Evolutionary conservation across 1,140 invertebrate species (phyloP).

Genomic region (Ceratitis capitata): DNA sequence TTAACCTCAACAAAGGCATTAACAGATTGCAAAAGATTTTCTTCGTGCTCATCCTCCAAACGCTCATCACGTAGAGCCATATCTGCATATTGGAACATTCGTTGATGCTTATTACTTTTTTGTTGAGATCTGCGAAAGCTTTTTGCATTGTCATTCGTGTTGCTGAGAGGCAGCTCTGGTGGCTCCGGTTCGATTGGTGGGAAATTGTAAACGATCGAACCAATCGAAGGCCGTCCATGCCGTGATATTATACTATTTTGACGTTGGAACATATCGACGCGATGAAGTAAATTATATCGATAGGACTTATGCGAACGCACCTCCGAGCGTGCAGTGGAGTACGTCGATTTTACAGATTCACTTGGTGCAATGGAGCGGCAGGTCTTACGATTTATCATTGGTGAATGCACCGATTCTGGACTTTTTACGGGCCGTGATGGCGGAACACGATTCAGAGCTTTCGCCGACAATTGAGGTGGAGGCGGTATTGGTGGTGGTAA

Average conservation of each 20-base stretch:
- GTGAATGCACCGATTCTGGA: neutral
- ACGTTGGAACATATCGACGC: constrained; percentile 59
- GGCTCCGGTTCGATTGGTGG: constrained; percentile 58
- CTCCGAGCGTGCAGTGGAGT: constrained; percentile 48
- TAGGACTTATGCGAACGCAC: constrained; percentile 53
- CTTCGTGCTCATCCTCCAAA: constrained; percentile 52
- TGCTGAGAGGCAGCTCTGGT: constrained; percentile 38
- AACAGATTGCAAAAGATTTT: constrained; percentile 60
- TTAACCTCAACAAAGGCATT: constrained; percentile 60
- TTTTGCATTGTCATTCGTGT: neutral
- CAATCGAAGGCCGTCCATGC: constrained; percentile 50
- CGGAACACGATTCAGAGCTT: neutral
- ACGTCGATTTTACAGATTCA: constrained; percentile 53
- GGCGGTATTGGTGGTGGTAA: neutral
- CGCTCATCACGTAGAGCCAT: constrained; percentile 53
- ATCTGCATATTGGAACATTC: constrained; percentile 57
- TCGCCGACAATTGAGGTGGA: neutral
- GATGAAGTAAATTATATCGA: constrained; percentile 49
- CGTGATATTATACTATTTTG: constrained; percentile 56
- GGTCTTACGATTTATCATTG: constrained; percentile 24
- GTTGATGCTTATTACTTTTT: constrained; percentile 31
- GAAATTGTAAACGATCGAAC: constrained; percentile 57
- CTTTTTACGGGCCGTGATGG: neutral
- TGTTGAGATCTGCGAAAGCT: neutral
- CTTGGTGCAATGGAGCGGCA: constrained; percentile 46